Evolutionary conservation across 2,113 vertebrate genomes (phyloP), one percentile per base, ranked within the genome.

Genomic region (Rhadina sibilatrix): DNA sequence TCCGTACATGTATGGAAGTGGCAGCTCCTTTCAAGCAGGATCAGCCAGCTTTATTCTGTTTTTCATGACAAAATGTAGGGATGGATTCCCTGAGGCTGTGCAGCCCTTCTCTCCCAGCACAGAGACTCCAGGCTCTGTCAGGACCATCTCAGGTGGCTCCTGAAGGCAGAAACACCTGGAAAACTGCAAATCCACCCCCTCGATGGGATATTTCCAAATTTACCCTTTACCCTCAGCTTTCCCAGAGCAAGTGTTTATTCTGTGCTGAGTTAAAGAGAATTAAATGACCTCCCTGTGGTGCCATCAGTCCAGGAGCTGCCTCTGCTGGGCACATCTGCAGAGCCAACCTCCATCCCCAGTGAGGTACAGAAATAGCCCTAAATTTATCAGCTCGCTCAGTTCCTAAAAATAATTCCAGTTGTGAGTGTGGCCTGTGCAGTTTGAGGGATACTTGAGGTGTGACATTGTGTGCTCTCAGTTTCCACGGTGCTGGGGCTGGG

Each of bases 41-140:
- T 77, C 80, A 35, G 47, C 52, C 91, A 81, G 96, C 95, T 97
- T 98, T 97, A 96, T 97, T 97, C 97, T 96, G 96, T 96, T 96
- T 97, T 95, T 96, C 97, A 63, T 54, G 46, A 69, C 89, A 42
- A 93, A 88, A 28, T 40, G 40, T 64, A 3, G 3, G 47, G 76
- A 18, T 27, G 7, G 74, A 53, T 38, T 33, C 65, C 37, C 50
- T 72, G 52, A 18, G 37, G 31, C 69, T 59, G 61, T 77, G 78
- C 75, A 33, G 64, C 76, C 69, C 10, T 63, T 85, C 56, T 46
- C 35, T 64, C 25, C 24, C 46, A 52, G 90, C 66, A 19, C 15
- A 20, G 65, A 1, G 9, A 24, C 40, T 40, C 44, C 38, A 27
- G 42, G 50, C 47, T 2, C 76, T 15, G 16, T 5, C 23, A 10